Conservation (phyloP, 1,140 invertebrate genomes). For the Lerema accius region DNA sequence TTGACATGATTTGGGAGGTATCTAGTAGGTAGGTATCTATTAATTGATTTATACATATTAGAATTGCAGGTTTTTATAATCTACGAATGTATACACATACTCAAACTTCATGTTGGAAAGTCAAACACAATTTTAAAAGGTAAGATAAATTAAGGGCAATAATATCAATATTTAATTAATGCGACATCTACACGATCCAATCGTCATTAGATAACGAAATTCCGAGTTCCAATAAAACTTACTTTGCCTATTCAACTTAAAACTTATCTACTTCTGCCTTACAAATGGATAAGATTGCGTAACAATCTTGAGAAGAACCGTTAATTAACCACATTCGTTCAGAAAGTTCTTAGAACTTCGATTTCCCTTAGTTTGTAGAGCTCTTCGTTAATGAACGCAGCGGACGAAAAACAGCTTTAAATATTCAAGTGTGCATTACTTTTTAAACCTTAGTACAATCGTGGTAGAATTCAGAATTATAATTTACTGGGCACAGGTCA, state of each 20-base stretch:
- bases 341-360: constrained; percentile 61
- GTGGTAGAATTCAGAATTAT: no score
- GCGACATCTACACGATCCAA: constrained; percentile 24
- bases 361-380: constrained; percentile 39
- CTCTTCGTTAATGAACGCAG: constrained; percentile 51
- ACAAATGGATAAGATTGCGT: constrained; percentile 49
- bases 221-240: not conserved
- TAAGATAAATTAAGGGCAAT: no score
- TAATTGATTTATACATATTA: no score
- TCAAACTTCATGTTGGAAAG: no score
- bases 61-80: no score
- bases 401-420: constrained; percentile 34
- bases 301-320: constrained; percentile 58
- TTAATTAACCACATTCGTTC: constrained; percentile 68
- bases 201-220: constrained; percentile 20
- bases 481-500: no score
- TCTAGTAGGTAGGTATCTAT: no score
- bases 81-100: no score
- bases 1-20: no score
- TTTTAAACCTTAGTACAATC: constrained; percentile 34
- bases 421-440: constrained; percentile 5
- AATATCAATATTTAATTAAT: constrained; percentile 8
- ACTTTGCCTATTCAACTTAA: constrained; percentile 12
- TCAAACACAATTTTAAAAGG: no score
- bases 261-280: constrained; percentile 17